Evolutionary conservation across 2,888 invertebrate species (phyloP).

Genomic region (Chymomyza procnemis): DNA sequence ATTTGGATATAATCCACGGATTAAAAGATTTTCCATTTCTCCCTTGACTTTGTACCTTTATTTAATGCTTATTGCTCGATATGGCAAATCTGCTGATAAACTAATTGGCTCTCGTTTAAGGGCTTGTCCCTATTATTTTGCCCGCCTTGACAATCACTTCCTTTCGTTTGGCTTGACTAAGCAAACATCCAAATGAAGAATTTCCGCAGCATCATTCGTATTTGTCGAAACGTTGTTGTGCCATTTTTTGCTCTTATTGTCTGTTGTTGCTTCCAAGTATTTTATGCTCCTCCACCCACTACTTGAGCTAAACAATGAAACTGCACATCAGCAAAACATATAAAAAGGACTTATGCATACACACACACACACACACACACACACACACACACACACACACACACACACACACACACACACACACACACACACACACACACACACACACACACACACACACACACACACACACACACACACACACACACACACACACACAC

Average conservation of each 20-base stretch:
- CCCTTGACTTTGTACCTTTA: too few species aligned
- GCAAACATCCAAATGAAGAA: background rate
- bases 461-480: background rate
- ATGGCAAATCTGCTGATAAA: slow-evolving; percentile 34
- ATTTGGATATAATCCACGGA: too few species aligned
- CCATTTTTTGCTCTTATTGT: slow-evolving; percentile 23
- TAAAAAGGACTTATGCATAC: background rate
- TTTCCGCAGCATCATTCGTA: slow-evolving; percentile 57
- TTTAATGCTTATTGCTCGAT: slow-evolving; percentile 28
- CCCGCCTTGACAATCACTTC: slow-evolving; percentile 39
- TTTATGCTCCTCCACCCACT: background rate
- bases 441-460: background rate
- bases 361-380: background rate
- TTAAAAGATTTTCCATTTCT: too few species aligned
- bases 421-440: background rate
- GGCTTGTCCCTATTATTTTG: background rate
- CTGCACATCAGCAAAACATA: slow-evolving; percentile 14
- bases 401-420: too few species aligned
- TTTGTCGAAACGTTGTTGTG: slow-evolving; percentile 45
- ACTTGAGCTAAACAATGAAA: slow-evolving; percentile 48
- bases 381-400: too few species aligned
- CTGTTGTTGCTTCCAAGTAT: slow-evolving; percentile 16
- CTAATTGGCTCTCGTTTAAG: slow-evolving; percentile 53
- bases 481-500: background rate
- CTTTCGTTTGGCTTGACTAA: slow-evolving; percentile 18